phyloP scores from a whole-genome alignment of 2,888 invertebrate genomes.

The Hybos culiciformis region DNA sequence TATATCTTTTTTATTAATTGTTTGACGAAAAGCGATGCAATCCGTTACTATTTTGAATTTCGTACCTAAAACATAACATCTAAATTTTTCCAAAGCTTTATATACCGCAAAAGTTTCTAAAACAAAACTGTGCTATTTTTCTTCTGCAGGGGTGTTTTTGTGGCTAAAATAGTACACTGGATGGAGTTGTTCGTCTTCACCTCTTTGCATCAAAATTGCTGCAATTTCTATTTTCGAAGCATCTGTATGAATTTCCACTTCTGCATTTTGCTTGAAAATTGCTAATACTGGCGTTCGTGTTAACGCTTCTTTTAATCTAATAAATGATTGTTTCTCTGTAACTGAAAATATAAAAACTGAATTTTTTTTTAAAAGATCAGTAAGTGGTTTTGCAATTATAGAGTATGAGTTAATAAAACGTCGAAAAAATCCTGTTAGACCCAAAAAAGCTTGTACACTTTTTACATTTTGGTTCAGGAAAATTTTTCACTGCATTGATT shows the following conservation, averaged over 20 bases:
- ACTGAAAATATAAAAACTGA: background rate
- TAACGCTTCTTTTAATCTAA: background rate
- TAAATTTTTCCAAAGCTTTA: constrained; percentile 5
- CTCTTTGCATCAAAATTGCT: constrained; percentile 4
- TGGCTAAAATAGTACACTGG: constrained; percentile 3
- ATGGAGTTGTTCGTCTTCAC: constrained; percentile 4
- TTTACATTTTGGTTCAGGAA: constrained; percentile 10
- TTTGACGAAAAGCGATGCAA: constrained; percentile 7
- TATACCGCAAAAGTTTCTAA: constrained; percentile 6
- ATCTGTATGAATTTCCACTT: constrained; percentile 5
- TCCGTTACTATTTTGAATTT: constrained; percentile 6
- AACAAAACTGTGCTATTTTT: constrained; percentile 7
- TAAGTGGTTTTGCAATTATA: constrained; percentile 9
- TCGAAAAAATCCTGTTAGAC: constrained; percentile 12
- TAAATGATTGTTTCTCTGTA: background rate
- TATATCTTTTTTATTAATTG: constrained; percentile 2
- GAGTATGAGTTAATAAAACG: constrained; percentile 10
- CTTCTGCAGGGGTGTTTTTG: constrained; percentile 4
- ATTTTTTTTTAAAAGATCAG: constrained; percentile 8
- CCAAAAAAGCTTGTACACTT: constrained; percentile 10
- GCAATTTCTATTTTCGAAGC: constrained; percentile 5
- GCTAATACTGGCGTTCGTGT: background rate
- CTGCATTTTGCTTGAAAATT: constrained; percentile 1
- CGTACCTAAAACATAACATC: constrained; percentile 4
- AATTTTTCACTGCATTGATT: background rate